Evolutionary conservation across 2,113 vertebrate genomes (phyloP).

Genomic region (Sebastes schlegelii): DNA sequence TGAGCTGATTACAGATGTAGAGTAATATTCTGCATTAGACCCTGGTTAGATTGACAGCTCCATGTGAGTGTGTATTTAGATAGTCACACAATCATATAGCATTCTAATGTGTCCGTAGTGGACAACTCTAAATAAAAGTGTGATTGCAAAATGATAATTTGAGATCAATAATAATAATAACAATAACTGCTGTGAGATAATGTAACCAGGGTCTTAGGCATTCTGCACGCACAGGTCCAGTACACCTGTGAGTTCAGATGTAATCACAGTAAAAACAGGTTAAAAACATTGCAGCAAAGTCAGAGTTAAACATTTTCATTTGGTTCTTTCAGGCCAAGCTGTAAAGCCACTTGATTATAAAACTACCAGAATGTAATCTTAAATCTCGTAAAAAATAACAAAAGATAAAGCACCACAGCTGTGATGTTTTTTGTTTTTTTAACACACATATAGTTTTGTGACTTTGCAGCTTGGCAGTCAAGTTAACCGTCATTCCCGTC

Average conservation of each 20-base stretch:
- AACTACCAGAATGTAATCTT: neutral
- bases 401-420: neutral
- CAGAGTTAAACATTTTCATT: conserved; percentile 16
- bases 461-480: conserved; percentile 65
- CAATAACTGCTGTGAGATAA: neutral
- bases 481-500: neutral
- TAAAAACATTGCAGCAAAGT: conserved; percentile 21
- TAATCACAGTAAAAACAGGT: neutral
- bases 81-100: neutral
- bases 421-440: neutral
- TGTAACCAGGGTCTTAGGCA: conserved; percentile 61
- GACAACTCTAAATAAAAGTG: neutral
- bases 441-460: neutral
- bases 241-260: conserved; percentile 19
- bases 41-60: conserved; percentile 58
- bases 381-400: neutral
- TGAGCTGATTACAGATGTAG: neutral
- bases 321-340: conserved; percentile 50
- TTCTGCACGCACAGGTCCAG: conserved; percentile 45
- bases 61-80: neutral
- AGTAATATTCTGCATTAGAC: conserved; percentile 35
- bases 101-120: neutral
- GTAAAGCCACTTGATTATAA: conserved; percentile 44
- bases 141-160: neutral
- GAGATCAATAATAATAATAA: no score